Base-by-base conservation (phyloP, 2,888 invertebrate species). In the Artemia sp. region DNA sequence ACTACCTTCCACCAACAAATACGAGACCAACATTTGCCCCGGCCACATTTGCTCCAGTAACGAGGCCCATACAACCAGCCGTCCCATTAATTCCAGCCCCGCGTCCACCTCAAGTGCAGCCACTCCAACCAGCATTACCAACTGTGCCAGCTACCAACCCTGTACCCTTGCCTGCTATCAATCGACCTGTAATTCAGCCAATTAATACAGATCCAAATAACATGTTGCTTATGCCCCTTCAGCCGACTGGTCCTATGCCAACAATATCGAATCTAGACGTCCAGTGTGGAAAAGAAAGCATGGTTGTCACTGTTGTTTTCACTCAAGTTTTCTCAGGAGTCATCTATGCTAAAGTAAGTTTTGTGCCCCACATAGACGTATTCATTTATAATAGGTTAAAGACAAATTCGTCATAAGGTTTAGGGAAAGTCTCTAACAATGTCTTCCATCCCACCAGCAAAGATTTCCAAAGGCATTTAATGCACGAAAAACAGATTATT, bases 231-330 rank as follows among this genome's bases (percentile, higher is more conserved):
- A 71, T 71, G 71, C 71, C 71, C 8, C 71, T 69, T 51, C 67
- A 66, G 52, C 71, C 71, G 8, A 71, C 66, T 53, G 69, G 66
- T 11, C 88, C 88, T 75, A 87, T 87, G 66, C 86, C 89, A 4
- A 87, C 88, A 74, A 86, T 89, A 73, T 86, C 88, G 75, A 83
- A 83, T 0, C 84, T 89, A 70, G 84, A 87, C 64, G 89, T 89
- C 0, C 83, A 86, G 74, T 89, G 89, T 75, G 86, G 86, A 71
- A 89, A 88, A 76, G 87, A 88, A 73, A 85, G 86, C 85, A 89
- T 90, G 89, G 87, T 85, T 1, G 88, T 89, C 72, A 84, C 86
- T 73, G 83, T 89, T 11, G 87, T 87, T 77, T 90, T 89, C 78
- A 88, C 88, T 77, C 83, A 86, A 72, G 81, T 80, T 19, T 90